Evolutionary conservation across 2,888 invertebrate species (phyloP).

Genomic region (Ptilodon capucinus): DNA sequence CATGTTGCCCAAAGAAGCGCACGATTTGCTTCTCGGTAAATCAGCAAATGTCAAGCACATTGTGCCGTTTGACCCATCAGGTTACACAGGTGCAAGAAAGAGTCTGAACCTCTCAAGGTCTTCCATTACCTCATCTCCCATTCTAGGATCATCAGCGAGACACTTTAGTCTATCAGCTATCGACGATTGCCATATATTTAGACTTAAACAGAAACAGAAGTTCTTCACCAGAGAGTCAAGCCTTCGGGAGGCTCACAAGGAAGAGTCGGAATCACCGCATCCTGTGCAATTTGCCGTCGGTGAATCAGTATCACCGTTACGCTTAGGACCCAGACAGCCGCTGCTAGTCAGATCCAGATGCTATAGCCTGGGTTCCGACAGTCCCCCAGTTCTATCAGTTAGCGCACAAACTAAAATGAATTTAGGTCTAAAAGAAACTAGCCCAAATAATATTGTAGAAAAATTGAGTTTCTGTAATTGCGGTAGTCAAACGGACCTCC

Average conservation of each 20-base stretch:
- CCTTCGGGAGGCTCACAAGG: conserved; percentile 70
- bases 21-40: conserved; percentile 87
- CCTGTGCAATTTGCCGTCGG: conserved; percentile 87
- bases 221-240: conserved; percentile 71
- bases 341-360: conserved; percentile 79
- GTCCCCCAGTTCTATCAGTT: conserved; percentile 74
- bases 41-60: conserved; percentile 90
- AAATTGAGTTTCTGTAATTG: conserved; percentile 85
- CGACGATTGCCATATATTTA: conserved; percentile 79
- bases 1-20: conserved; percentile 93
- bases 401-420: conserved; percentile 85
- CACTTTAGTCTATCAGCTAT: conserved; percentile 88
- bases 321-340: conserved; percentile 55
- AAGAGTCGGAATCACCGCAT: conserved; percentile 52
- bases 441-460: conserved; percentile 62
- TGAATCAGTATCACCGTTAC: conserved; percentile 83
- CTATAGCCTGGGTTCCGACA: conserved; percentile 85
- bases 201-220: conserved; percentile 73
- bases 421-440: conserved; percentile 83
- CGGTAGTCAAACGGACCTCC: conserved; percentile 88
- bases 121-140: conserved; percentile 71
- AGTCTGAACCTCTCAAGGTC: conserved; percentile 64
- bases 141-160: conserved; percentile 82
- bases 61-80: conserved; percentile 88
- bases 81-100: conserved; percentile 79